These are phyloP conservation scores for Calliphora vicina DNA, from an alignment of 1,140 invertebrate species.

Conservation along the genomic window DNA sequence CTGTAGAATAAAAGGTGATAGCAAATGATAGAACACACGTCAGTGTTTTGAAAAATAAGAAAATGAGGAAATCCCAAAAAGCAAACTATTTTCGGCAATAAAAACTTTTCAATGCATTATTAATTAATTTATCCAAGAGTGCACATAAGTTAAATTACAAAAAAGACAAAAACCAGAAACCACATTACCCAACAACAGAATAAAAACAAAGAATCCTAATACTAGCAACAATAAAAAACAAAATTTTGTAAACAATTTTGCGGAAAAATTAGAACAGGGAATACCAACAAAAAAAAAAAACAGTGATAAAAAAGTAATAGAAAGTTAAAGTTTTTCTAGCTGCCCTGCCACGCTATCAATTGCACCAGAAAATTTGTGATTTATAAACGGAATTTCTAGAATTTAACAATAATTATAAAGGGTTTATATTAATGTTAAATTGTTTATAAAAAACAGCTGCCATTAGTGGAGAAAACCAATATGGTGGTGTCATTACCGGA, in stretches of 20 bases:
- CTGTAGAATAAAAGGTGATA: conserved; percentile 6
- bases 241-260: background rate
- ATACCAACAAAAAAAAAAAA: background rate
- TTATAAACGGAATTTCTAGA: background rate
- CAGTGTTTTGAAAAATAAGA: conserved; percentile 21
- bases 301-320: conserved; percentile 29
- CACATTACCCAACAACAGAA: too few species aligned
- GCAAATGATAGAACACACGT: conserved; percentile 15
- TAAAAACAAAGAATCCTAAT: background rate
- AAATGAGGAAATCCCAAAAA: conserved; percentile 1
- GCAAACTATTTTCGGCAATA: background rate
- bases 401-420: background rate
- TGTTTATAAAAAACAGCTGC: background rate
- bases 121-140: background rate
- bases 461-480: background rate
- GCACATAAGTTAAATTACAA: background rate
- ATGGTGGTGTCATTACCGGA: conserved; percentile 58
- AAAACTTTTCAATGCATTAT: background rate
- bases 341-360: conserved; percentile 17
- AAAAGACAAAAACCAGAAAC: background rate
- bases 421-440: conserved; percentile 2
- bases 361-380: background rate
- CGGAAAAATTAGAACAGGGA: background rate
- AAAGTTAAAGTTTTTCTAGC: conserved; percentile 11
- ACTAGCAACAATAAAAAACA: background rate